Percentiles rank a stretch among this genome's conserved stretches.
Evolutionary conservation across 2,888 invertebrate genomes (phyloP).

Genomic region (Byasa hedistus): DNA sequence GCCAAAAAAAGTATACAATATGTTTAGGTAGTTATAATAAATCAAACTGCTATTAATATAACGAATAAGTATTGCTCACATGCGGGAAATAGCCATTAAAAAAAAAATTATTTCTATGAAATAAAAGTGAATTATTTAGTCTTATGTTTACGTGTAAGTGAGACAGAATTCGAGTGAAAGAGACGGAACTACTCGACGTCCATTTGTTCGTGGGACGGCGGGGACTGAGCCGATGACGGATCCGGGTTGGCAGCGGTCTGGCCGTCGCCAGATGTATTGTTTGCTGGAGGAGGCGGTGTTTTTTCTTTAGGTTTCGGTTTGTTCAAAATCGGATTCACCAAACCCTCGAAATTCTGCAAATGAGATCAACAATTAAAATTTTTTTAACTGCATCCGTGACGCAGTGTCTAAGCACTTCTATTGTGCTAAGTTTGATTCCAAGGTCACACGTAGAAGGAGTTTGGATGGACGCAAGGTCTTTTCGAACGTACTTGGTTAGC

Average conservation of each 20-base stretch:
- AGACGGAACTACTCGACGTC: conserved; percentile 63
- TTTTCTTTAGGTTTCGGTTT: conserved; percentile 93
- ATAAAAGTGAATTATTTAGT: conserved; percentile 46
- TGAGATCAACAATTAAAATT: background rate
- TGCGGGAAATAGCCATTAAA: background rate
- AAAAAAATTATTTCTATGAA: background rate
- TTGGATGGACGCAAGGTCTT: too few species aligned
- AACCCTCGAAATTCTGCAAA: conserved; percentile 80
- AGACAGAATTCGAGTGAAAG: conserved; percentile 3
- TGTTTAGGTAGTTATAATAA: background rate
- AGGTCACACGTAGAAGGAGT: too few species aligned
- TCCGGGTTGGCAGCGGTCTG: conserved; percentile 42
- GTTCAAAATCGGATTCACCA: conserved; percentile 88
- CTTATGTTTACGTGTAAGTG: conserved; percentile 34
- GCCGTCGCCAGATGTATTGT: conserved; percentile 55
- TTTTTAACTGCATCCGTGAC: too few species aligned
- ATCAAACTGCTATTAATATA: background rate
- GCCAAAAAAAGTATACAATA: background rate
- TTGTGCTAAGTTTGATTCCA: too few species aligned
- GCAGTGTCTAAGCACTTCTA: too few species aligned
- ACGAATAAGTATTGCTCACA: background rate
- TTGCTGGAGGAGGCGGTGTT: conserved; percentile 64
- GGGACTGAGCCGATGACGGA: conserved; percentile 38
- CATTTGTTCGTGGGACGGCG: conserved; percentile 60
- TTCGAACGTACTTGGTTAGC: too few species aligned